Evolutionary conservation across 2,888 invertebrate species (phyloP).

Genomic region (Suillia variegata): DNA sequence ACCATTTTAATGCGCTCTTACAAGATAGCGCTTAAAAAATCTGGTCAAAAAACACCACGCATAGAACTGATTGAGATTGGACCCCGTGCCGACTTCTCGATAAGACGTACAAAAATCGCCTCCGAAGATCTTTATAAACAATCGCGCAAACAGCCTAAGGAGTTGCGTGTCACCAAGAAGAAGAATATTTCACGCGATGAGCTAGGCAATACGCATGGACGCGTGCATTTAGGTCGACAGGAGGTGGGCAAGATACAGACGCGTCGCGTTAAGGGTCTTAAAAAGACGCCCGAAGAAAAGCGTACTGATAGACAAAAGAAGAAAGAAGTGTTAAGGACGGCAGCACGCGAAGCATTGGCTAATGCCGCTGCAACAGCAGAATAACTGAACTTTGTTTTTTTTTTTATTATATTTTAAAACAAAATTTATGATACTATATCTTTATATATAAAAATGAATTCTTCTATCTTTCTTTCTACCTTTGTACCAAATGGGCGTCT

Average conservation of each 20-base stretch:
- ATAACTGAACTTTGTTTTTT: background rate
- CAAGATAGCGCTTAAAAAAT: slow-evolving; percentile 86
- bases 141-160: slow-evolving; percentile 79
- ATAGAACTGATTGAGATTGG: slow-evolving; percentile 79
- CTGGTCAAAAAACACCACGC: slow-evolving; percentile 84
- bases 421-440: no score
- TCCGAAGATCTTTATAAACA: slow-evolving; percentile 87
- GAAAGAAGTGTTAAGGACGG: slow-evolving; percentile 55
- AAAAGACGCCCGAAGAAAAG: slow-evolving; percentile 73
- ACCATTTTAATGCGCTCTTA: slow-evolving; percentile 79
- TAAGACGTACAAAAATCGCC: slow-evolving; percentile 86
- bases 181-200: slow-evolving; percentile 90
- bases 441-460: no score
- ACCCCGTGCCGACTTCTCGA: slow-evolving; percentile 84
- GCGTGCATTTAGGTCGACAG: slow-evolving; percentile 92
- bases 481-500: no score
- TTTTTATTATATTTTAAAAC: slow-evolving; percentile 14
- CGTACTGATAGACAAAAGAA: slow-evolving; percentile 67
- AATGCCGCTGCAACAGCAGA: slow-evolving; percentile 21
- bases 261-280: slow-evolving; percentile 87
- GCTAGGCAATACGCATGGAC: slow-evolving; percentile 87
- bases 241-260: slow-evolving; percentile 81
- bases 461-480: no score
- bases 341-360: slow-evolving; percentile 38
- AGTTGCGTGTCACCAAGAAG: slow-evolving; percentile 78